Evolutionary conservation across 2,888 invertebrate species (phyloP).

Genomic region (Fragum whitleyi): DNA sequence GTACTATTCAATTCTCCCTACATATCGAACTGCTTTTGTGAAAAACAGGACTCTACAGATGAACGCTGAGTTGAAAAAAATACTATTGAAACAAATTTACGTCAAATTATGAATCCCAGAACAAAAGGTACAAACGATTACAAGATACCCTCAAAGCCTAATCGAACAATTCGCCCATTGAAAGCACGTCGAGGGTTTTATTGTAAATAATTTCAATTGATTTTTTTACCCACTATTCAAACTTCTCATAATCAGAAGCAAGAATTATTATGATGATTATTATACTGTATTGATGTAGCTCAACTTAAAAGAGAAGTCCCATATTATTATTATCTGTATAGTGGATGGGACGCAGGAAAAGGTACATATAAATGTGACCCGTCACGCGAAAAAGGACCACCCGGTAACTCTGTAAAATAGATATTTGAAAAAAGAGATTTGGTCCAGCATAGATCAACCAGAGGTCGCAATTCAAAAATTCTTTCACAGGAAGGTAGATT

Average conservation of each 20-base stretch:
- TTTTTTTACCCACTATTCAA: neutral
- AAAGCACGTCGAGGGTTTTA: slow-evolving; percentile 8
- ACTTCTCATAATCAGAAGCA: neutral
- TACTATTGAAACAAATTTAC: slow-evolving; percentile 26
- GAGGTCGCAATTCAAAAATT: no score
- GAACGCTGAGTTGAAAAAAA: slow-evolving; percentile 5
- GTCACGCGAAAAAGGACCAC: no score
- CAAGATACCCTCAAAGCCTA: slow-evolving; percentile 10
- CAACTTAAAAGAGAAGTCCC: neutral
- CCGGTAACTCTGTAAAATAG: no score
- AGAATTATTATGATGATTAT: neutral
- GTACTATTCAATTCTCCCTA: neutral
- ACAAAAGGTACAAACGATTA: slow-evolving; percentile 20
- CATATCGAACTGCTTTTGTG: slow-evolving; percentile 5
- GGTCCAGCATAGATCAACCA: no score
- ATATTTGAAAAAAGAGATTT: no score
- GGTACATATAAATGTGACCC: no score
- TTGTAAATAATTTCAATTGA: slow-evolving; percentile 14
- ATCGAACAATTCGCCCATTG: slow-evolving; percentile 14
- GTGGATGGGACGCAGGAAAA: neutral
- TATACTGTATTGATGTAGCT: neutral
- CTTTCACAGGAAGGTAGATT: no score
- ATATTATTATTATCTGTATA: neutral
- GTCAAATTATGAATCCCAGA: slow-evolving; percentile 12
- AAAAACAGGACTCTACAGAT: neutral